Evolutionary conservation across 37 sponge, comb jelly and placozoan species (phyloP).

Genomic region (Axinella damicornis): DNA sequence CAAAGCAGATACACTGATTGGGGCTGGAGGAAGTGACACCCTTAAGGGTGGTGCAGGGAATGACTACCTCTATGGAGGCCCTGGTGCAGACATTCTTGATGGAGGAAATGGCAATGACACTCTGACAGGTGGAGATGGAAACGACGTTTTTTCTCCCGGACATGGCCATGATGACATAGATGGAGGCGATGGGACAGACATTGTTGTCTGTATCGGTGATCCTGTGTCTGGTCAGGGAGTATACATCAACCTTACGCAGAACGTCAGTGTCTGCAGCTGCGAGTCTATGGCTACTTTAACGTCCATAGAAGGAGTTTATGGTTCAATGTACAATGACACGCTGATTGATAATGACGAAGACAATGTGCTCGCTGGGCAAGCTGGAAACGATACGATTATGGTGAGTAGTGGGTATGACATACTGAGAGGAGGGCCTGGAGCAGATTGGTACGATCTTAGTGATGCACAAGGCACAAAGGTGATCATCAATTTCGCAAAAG

Average conservation of each 20-base stretch:
- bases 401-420: slow-evolving; percentile 36
- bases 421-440: slow-evolving; percentile 24
- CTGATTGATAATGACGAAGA: slow-evolving; percentile 27
- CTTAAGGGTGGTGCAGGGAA: slow-evolving; percentile 44
- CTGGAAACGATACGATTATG: slow-evolving; percentile 22
- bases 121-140: slow-evolving; percentile 18
- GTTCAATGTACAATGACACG: slow-evolving; percentile 34
- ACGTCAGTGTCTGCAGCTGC: neutral
- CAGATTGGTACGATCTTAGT: slow-evolving; percentile 6
- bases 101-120: slow-evolving; percentile 44
- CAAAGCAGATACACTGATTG: slow-evolving; percentile 2
- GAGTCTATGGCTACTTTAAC: neutral
- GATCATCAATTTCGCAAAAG: too few species aligned
- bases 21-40: slow-evolving; percentile 18
- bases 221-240: slow-evolving; percentile 4
- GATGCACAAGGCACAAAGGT: too few species aligned
- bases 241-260: neutral
- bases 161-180: slow-evolving; percentile 7
- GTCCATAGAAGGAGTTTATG: slow-evolving; percentile 7
- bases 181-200: slow-evolving; percentile 41
- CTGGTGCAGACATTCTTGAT: slow-evolving; percentile 20
- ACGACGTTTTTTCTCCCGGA: slow-evolving; percentile 34
- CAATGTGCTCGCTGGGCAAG: slow-evolving; percentile 26
- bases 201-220: slow-evolving; percentile 14
- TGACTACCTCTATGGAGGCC: slow-evolving; percentile 16